A percentile compares a stretch with the other conserved stretches of the same genome.
phyloP scores from a whole-genome alignment of 64 coral and sea anemone genomes.

The Porites australiensis region DNA sequence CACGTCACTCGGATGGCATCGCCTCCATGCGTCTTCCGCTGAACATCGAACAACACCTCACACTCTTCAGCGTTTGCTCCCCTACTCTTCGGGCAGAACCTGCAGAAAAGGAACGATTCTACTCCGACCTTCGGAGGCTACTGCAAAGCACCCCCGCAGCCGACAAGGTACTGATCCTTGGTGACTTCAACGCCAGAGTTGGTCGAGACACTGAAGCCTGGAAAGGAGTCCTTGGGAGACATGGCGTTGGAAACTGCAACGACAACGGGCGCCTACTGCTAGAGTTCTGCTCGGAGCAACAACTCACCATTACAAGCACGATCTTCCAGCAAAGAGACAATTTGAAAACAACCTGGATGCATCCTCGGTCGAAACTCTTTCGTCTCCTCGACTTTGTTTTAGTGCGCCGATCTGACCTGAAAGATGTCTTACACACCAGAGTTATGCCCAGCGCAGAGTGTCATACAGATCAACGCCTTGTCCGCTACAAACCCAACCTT shows the following conservation, averaged over 20 bases:
- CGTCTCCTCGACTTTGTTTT: neutral
- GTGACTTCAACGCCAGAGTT: no score
- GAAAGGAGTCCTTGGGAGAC: no score
- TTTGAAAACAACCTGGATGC: neutral
- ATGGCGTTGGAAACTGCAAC: no score
- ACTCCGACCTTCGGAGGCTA: neutral
- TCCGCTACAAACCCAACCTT: no score
- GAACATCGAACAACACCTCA: neutral
- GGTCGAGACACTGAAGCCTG: no score
- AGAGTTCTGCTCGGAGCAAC: neutral
- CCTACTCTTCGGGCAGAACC: neutral
- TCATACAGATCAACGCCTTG: no score
- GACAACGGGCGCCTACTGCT: neutral
- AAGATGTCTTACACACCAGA: no score
- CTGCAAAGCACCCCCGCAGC: neutral
- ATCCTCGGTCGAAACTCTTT: constrained; percentile 1
- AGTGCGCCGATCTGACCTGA: no score
- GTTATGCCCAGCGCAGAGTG: no score
- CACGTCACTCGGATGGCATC: neutral
- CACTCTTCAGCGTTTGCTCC: neutral
- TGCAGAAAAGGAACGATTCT: neutral
- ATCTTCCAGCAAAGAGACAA: constrained; percentile 9
- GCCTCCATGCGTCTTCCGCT: neutral
- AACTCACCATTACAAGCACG: constrained; percentile 25
- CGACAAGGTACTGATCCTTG: neutral